Percentiles rank a stretch among this genome's conserved stretches.
These are phyloP conservation scores for Kryptolebias marmoratus DNA, from an alignment of 2,113 vertebrate species.

Conservation along the genomic window DNA sequence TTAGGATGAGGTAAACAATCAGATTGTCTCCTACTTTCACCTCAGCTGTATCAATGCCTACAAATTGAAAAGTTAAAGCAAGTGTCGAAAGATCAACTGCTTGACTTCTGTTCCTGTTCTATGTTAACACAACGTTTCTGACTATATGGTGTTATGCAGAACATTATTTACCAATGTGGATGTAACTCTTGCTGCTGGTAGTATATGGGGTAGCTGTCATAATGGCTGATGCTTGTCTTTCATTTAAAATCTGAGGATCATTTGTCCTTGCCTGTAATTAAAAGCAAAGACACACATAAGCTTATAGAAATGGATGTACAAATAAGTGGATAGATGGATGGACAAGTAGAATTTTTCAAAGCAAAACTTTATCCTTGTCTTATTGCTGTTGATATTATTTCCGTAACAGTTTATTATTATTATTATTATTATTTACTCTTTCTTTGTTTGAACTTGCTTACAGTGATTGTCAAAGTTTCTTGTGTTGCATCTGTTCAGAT, in stretches of 20 bases:
- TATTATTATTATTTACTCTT: no score
- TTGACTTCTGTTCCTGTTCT: neutral
- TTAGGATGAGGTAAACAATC: conserved; percentile 65
- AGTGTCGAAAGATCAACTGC: neutral
- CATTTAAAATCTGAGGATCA: neutral
- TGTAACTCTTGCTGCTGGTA: conserved; percentile 23
- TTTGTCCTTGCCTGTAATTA: conserved; percentile 71
- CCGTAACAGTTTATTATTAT: no score
- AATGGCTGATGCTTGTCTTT: conserved; percentile 60
- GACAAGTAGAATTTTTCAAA: neutral
- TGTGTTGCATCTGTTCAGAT: no score
- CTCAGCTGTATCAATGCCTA: conserved; percentile 40
- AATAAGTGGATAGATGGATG: no score
- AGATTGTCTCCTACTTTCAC: conserved; percentile 55
- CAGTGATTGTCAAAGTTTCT: no score
- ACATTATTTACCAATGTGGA: conserved; percentile 30
- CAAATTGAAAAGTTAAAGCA: neutral
- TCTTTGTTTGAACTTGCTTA: no score
- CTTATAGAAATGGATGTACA: neutral
- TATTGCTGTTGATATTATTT: neutral
- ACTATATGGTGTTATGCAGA: neutral
- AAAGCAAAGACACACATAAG: neutral
- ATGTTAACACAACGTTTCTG: no score
- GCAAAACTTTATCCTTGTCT: neutral
- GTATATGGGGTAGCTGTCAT: conserved; percentile 70